Evolutionary conservation across 2,113 vertebrate genomes (phyloP).

Genomic region (Vulpes vulpes): DNA sequence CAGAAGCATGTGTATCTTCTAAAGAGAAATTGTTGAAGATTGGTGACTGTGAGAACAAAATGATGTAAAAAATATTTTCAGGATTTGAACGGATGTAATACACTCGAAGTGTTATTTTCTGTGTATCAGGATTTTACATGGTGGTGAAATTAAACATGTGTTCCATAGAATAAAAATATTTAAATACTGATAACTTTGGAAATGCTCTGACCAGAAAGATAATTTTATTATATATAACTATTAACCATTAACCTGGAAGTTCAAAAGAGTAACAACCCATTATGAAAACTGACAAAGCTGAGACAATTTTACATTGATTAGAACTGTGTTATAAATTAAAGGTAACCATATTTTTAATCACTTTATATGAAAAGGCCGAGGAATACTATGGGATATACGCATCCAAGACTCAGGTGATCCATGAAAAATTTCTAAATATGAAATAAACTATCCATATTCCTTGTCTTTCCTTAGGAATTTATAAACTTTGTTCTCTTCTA

Average conservation of each 20-base stretch:
- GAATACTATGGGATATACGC: slow-evolving; percentile 73
- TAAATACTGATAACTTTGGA: slow-evolving; percentile 57
- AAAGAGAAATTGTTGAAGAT: neutral
- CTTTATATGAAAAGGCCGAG: slow-evolving; percentile 70
- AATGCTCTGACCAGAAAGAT: slow-evolving; percentile 71
- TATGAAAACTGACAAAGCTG: slow-evolving; percentile 78
- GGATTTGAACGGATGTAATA: neutral
- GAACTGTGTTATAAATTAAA: slow-evolving; percentile 80
- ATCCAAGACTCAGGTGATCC: slow-evolving; percentile 73
- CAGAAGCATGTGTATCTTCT: neutral
- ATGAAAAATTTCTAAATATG: slow-evolving; percentile 80
- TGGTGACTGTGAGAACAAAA: slow-evolving; percentile 33
- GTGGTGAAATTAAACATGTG: neutral
- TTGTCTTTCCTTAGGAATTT: slow-evolving; percentile 68
- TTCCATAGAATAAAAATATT: slow-evolving; percentile 34
- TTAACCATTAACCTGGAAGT: slow-evolving; percentile 76
- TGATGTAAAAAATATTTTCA: slow-evolving; percentile 28
- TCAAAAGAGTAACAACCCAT: slow-evolving; percentile 77
- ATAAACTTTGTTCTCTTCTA: slow-evolving; percentile 50
- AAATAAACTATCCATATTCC: slow-evolving; percentile 59
- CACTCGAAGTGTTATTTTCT: neutral
- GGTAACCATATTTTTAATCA: slow-evolving; percentile 79
- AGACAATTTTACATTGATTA: slow-evolving; percentile 70
- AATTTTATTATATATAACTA: slow-evolving; percentile 72
- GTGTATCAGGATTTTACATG: neutral